Evolutionary conservation across 2,113 vertebrate genomes (phyloP), one percentile per base, ranked within the genome.

Genomic region (Phalacrocorax aristotelis): DNA sequence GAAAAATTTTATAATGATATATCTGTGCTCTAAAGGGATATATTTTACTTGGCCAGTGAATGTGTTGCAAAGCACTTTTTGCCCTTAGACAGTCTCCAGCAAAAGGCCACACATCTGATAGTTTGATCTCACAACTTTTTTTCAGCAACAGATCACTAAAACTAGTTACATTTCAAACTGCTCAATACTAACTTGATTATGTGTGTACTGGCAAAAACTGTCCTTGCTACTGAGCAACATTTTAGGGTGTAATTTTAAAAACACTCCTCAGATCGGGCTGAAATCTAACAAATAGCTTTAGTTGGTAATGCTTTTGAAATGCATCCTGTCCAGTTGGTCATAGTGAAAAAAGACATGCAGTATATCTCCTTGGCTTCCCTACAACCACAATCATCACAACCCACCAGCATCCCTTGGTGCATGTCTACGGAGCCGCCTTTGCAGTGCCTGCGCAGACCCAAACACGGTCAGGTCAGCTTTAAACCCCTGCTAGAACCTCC

Each of bases 391-490:
- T 18, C 51, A 30, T 9, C 22, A 30, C 29, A 14, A 5, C 54
- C 15, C 42, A 23, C 13, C 10, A 12, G 42, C n/a, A 29, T 4
- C 62, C 36, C 44, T 40, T 2, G 2, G n/a, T 5, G 23, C 27
- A 8, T 3, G 1, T 2, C 70, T 14, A 5, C 2, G 20, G 19
- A 68, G 62, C 36, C 4, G 6, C 62, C 61, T 20, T 10, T 20
- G 84, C n/a, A 21, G 40, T 6, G 69, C 58, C 34, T 6, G 49
- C 22, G 1, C 40, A 16, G 60, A 46, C 11, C 11, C 34, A 32
- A 8, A 17, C 34, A 5, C 6, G 5, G 34, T 4, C 36, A 36
- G 52, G n/a, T 11, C 44, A 10, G 36, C 83, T 44, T 20, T 7
- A 16, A 55, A 25, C 30, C 44, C 5, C 19, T 15, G 12, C 2